Conservation (phyloP, 1,140 invertebrate genomes). For the Teleogryllus occipitalis region DNA sequence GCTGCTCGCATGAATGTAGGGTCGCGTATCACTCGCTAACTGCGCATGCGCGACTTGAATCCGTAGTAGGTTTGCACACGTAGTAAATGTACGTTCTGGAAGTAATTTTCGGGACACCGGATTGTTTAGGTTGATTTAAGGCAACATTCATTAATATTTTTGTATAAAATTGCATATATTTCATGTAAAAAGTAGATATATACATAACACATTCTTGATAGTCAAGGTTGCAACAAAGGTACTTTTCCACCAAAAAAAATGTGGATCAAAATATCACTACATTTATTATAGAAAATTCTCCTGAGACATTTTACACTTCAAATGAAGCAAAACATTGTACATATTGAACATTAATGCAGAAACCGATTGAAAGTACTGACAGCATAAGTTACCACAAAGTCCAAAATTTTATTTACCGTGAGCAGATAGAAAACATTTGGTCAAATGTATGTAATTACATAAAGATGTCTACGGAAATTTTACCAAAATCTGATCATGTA, state of each 20-base stretch:
- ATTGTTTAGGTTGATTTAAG: no score
- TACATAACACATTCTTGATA: neutral
- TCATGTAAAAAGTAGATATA: neutral
- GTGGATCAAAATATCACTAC: neutral
- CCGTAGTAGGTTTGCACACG: neutral
- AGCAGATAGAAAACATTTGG: no score
- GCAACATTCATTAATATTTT: neutral
- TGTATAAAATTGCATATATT: neutral
- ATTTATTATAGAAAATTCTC: neutral
- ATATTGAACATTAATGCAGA: neutral
- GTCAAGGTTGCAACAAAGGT: neutral
- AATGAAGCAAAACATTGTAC: neutral
- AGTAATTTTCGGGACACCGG: neutral
- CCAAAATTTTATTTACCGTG: no score
- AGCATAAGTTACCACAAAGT: neutral
- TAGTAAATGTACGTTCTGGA: neutral
- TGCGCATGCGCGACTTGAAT: conserved; percentile 6
- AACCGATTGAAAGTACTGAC: neutral
- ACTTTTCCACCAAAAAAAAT: neutral
- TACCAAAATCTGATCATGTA: no score
- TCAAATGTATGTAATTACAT: no score
- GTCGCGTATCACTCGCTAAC: neutral
- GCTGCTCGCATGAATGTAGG: neutral
- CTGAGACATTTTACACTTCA: neutral
- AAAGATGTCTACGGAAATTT: no score